Base-by-base conservation (phyloP, 2,113 vertebrate species). In the Oreochromis spilurus region DNA sequence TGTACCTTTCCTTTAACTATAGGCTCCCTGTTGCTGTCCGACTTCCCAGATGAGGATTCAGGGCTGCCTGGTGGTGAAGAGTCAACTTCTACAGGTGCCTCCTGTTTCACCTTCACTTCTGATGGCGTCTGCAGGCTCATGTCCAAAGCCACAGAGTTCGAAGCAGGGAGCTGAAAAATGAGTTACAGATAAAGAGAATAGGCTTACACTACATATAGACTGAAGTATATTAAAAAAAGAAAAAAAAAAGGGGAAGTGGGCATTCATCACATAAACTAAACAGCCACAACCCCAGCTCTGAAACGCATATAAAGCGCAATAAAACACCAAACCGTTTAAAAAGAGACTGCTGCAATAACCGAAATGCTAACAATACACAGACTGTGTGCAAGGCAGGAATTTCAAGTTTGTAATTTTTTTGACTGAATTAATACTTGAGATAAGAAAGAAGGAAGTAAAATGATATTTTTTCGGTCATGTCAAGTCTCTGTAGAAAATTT, bases 71-170 rank as follows among this genome's bases (percentile, higher is more conserved):
- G 97, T 1, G 98, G 97, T 2, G 98, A 97, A 1, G 98, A 99
- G 48, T 99, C 98, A 17, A 98, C 98, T 78, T 99, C 98, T 40
- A 99, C 97, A 0, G 97, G 96, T 60, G 96, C 97, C 83, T 99
- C 98, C 92, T 98, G 96, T 93, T 99, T 99, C 89, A 99, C 97
- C 96, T 96, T 98, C 62, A 98, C 83, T 5, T 99, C 98, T 3
- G 97, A 98, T 7, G 97, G 95, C 2, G 97, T 97, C 83, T 98
- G 97, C 83, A 98, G 93, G 48, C 97, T 98, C 98, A 99, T 98
- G 94, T 99, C 98, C 95, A 99, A 94, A 55, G 97, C 97, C 84
- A 95, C 97, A 2, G 97, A 91, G 87, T 94, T 94, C 54, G 95
- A 83, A 70, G 94, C 91, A 52, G 93, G 93, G 26, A 94, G 93